Conservation (phyloP, 1,140 invertebrate genomes). For the Diplogasteroides magnus region DNA sequence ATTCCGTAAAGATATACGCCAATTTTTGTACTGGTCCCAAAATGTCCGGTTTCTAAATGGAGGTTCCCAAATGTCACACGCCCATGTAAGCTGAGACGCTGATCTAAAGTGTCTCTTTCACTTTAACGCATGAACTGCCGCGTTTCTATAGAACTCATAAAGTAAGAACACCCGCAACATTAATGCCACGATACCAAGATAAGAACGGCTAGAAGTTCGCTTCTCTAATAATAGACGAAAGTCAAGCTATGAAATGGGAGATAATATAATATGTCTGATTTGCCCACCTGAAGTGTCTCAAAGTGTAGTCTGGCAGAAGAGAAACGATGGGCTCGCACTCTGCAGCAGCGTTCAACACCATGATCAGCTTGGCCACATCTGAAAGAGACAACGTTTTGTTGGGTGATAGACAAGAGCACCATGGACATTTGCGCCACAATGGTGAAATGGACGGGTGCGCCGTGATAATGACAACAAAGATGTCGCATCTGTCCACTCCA, state of each 20-base stretch:
- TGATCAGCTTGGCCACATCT: slow-evolving; percentile 82
- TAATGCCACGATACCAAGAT: neutral
- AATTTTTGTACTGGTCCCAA: no score
- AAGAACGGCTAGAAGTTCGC: no score
- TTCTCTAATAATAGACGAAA: no score
- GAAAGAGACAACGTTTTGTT: slow-evolving; percentile 3
- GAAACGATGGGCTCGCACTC: slow-evolving; percentile 82
- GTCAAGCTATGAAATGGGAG: neutral
- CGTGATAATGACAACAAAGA: no score
- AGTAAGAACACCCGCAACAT: neutral
- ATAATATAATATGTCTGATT: neutral
- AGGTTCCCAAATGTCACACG: no score
- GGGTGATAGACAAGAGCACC: no score
- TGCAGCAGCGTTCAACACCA: slow-evolving; percentile 88
- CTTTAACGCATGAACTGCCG: neutral
- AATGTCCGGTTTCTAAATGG: no score
- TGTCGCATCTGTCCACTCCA: no score
- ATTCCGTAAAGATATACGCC: no score
- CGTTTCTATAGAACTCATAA: neutral
- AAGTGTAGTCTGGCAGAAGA: slow-evolving; percentile 81
- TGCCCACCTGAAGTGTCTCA: slow-evolving; percentile 69
- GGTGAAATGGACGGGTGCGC: no score
- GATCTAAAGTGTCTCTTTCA: neutral
- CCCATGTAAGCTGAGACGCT: no score
- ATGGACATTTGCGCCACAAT: no score